Conservation (phyloP, 2,888 invertebrate genomes). For the Brassicogethes aeneus region DNA sequence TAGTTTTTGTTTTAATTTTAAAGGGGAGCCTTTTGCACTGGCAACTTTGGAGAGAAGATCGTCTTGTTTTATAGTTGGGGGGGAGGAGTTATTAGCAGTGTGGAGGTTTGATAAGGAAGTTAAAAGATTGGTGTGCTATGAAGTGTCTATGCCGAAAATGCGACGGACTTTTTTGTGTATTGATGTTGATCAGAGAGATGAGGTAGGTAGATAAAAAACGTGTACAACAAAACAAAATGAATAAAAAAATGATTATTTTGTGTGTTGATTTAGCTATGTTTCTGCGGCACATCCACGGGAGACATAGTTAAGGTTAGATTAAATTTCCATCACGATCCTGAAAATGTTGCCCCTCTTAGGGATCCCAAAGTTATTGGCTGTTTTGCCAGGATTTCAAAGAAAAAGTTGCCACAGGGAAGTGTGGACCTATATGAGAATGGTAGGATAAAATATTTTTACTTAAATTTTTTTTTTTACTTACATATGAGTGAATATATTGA, state of each 20-base stretch:
- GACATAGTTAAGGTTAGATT: constrained; percentile 57
- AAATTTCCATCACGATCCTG: constrained; percentile 52
- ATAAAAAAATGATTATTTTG: neutral
- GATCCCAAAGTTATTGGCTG: constrained; percentile 56
- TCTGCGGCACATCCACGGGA: constrained; percentile 79
- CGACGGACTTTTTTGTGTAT: constrained; percentile 69
- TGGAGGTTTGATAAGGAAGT: constrained; percentile 66
- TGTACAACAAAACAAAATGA: too few relatives aligned
- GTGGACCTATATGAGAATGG: constrained; percentile 53
- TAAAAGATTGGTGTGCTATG: constrained; percentile 52
- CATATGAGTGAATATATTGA: too few relatives aligned
- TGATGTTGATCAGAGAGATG: constrained; percentile 59
- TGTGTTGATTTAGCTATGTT: constrained; percentile 43
- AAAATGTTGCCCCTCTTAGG: constrained; percentile 42
- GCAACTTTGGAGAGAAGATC: constrained; percentile 49
- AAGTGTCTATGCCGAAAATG: constrained; percentile 70
- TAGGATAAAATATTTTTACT: constrained; percentile 18
- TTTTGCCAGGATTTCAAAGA: constrained; percentile 43
- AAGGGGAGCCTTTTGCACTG: constrained; percentile 35
- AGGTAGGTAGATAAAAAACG: constrained; percentile 30
- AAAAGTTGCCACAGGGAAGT: constrained; percentile 45
- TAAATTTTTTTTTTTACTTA: too few relatives aligned
- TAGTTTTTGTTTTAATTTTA: constrained; percentile 8
- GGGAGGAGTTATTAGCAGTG: constrained; percentile 46
- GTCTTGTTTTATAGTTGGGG: constrained; percentile 61